These are phyloP conservation scores for Bovichtus variegatus DNA, from an alignment of 2,797 vertebrate species.

Conservation along the genomic window DNA sequence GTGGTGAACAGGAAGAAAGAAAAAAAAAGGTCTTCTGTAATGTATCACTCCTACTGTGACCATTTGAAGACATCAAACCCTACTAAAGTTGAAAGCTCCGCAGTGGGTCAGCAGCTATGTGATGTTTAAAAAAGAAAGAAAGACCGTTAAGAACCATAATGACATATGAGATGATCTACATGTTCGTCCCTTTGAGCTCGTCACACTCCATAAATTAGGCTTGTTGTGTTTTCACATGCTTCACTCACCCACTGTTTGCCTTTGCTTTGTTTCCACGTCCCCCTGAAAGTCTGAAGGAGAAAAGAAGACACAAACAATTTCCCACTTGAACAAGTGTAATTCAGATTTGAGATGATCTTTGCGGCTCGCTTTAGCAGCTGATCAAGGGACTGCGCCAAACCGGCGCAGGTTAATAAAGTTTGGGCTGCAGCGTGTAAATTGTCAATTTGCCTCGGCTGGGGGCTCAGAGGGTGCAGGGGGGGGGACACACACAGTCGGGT, in stretches of 20 bases:
- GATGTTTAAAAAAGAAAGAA: slow-evolving; percentile 40
- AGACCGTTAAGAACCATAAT: slow-evolving; percentile 43
- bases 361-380: slow-evolving; percentile 50
- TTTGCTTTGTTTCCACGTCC: slow-evolving; percentile 39
- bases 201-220: slow-evolving; percentile 64
- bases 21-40: slow-evolving; percentile 34
- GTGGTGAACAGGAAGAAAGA: slow-evolving; percentile 59
- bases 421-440: slow-evolving; percentile 65
- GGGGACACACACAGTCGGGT: slow-evolving; percentile 48
- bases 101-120: slow-evolving; percentile 45
- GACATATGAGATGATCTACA: slow-evolving; percentile 64
- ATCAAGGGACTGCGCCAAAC: slow-evolving; percentile 67
- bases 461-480: slow-evolving; percentile 24
- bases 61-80: slow-evolving; percentile 77
- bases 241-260: slow-evolving; percentile 14
- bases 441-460: slow-evolving; percentile 69
- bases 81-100: slow-evolving; percentile 23
- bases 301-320: not conserved
- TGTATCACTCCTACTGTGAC: slow-evolving; percentile 65
- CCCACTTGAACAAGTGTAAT: slow-evolving; percentile 20
- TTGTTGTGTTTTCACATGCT: slow-evolving; percentile 55
- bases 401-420: slow-evolving; percentile 77
- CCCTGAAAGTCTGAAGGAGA: slow-evolving; percentile 9
- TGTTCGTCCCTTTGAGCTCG: slow-evolving; percentile 60
- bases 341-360: slow-evolving; percentile 28